phyloP scores from a whole-genome alignment of 2,888 invertebrate species.

The Entomobrya multifasciata region DNA sequence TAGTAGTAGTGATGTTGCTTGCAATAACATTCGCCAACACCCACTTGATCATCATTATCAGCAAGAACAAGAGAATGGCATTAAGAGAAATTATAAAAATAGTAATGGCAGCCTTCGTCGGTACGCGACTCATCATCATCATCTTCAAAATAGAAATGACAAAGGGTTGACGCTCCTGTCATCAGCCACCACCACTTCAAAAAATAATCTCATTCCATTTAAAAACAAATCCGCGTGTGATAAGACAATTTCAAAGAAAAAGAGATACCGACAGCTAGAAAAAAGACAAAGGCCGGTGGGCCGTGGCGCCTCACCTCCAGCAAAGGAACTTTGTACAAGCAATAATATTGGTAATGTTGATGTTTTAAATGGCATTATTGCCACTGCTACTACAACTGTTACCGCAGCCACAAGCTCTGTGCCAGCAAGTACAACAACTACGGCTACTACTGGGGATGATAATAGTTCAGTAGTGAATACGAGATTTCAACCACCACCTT shows the following conservation, averaged over 20 bases:
- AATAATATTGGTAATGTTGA: constrained; percentile 31
- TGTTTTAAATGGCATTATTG: constrained; percentile 32
- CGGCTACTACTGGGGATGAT: neutral
- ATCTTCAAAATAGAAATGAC: constrained; percentile 43
- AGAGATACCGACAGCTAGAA: constrained; percentile 62
- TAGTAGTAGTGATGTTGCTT: neutral
- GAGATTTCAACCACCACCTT: constrained; percentile 78
- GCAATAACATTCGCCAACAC: constrained; percentile 53
- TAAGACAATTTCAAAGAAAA: constrained; percentile 68
- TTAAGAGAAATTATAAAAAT: constrained; percentile 41
- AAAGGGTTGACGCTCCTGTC: constrained; percentile 46
- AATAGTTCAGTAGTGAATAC: constrained; percentile 32
- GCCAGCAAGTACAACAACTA: neutral
- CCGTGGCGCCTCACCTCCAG: constrained; percentile 72
- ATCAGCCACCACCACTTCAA: constrained; percentile 28
- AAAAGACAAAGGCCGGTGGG: constrained; percentile 75
- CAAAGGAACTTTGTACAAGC: constrained; percentile 47
- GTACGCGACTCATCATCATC: neutral
- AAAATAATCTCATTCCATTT: constrained; percentile 29
- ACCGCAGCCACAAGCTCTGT: neutral
- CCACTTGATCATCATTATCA: constrained; percentile 25
- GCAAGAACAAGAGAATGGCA: constrained; percentile 27
- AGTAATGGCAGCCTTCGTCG: constrained; percentile 27
- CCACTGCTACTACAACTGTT: neutral
- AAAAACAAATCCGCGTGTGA: constrained; percentile 62